Evolutionary conservation across 2,888 invertebrate species (phyloP).

Genomic region (Caenorhabditis doughertyi): DNA sequence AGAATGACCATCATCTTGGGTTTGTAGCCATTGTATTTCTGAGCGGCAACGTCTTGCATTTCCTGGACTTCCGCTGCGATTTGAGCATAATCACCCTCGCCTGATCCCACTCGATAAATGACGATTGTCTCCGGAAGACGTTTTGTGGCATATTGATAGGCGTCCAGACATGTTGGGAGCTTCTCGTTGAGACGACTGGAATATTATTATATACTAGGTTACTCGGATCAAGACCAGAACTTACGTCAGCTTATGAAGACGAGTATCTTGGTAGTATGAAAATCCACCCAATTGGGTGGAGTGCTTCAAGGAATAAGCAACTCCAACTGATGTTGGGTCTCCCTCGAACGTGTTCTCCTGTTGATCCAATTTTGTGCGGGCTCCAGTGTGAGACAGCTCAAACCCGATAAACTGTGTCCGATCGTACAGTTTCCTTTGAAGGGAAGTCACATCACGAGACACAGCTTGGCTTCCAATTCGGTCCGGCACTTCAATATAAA

Average conservation of each 20-base stretch:
- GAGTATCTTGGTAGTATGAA: constrained; percentile 21
- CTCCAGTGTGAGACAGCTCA: constrained; percentile 63
- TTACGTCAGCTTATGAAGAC: constrained; percentile 17
- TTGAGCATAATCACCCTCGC: constrained; percentile 49
- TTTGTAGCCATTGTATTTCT: background rate
- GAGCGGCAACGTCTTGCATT: background rate
- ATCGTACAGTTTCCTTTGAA: constrained; percentile 34
- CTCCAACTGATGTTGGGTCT: constrained; percentile 68
- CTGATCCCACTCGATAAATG: constrained; percentile 47
- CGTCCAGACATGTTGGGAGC: background rate
- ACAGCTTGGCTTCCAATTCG: background rate
- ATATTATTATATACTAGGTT: background rate
- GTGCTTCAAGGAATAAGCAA: constrained; percentile 25
- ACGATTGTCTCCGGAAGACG: constrained; percentile 44
- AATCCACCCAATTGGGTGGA: constrained; percentile 42
- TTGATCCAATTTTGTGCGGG: constrained; percentile 48
- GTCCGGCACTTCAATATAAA: constrained; percentile 21
- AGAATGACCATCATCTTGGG: constrained; percentile 41
- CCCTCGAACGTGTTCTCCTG: constrained; percentile 31
- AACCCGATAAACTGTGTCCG: constrained; percentile 66
- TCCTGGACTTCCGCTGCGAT: constrained; percentile 12
- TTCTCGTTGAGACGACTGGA: constrained; percentile 6
- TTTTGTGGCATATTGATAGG: background rate
- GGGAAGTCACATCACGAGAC: background rate
- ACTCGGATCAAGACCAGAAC: background rate